Conservation (phyloP, 1,140 invertebrate species). For the Eulimnadia texana region DNA sequence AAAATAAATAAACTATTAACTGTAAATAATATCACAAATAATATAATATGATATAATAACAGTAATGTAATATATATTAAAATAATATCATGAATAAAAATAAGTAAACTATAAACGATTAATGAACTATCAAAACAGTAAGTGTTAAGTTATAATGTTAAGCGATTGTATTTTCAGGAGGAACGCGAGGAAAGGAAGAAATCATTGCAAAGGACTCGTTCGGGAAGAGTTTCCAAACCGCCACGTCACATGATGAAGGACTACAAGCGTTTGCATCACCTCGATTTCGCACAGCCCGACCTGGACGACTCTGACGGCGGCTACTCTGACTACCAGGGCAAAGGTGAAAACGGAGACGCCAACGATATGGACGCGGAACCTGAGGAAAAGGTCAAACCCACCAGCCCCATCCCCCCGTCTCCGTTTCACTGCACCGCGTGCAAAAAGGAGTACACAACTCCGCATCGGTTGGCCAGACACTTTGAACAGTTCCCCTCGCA, state of each 20-base stretch:
- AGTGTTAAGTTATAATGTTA: too few relatives aligned
- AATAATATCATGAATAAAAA: too few relatives aligned
- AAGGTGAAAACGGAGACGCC: constrained; percentile 25
- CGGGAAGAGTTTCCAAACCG: constrained; percentile 45
- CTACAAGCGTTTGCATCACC: constrained; percentile 45
- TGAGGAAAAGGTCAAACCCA: constrained; percentile 8
- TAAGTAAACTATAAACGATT: too few relatives aligned
- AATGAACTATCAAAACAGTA: too few relatives aligned
- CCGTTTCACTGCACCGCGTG: constrained; percentile 41
- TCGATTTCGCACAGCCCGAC: constrained; percentile 42
- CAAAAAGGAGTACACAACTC: constrained; percentile 9
- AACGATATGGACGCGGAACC: constrained; percentile 8
- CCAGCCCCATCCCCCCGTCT: constrained; percentile 36
- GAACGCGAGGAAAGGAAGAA: constrained; percentile 41
- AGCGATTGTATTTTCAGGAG: too few relatives aligned
- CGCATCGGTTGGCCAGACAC: constrained; percentile 33
- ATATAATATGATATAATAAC: too few relatives aligned
- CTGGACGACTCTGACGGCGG: constrained; percentile 47
- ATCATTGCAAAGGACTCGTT: constrained; percentile 40
- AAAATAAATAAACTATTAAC: too few relatives aligned
- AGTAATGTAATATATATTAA: too few relatives aligned
- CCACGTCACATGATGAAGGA: constrained; percentile 50
- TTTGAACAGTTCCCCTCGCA: constrained; percentile 46
- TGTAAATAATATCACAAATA: too few relatives aligned
- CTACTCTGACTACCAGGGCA: constrained; percentile 42